Evolutionary conservation across 2,113 vertebrate genomes (phyloP), one percentile per base, ranked within the genome.

Genomic region (Platycercus adscitus): DNA sequence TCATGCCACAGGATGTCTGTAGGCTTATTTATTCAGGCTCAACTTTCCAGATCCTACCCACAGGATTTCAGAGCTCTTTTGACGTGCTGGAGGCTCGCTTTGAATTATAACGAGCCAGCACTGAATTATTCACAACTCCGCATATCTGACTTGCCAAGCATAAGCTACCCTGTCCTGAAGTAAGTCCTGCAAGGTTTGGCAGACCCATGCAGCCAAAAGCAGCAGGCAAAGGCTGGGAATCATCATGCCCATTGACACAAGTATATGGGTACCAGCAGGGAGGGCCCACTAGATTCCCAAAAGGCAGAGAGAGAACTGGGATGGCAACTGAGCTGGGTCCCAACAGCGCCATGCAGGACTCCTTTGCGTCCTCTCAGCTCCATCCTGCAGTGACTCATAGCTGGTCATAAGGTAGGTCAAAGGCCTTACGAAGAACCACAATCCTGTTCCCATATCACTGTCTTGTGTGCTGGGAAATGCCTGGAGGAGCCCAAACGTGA

Each of bases 381-480:
- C 53, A 17, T 4, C 55, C 75, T 25, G 28, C 26, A 0, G 17
- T 56, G 46, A 86, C 43, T 71, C 72, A 23, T 1, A 17, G 43
- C 0, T 41, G 25, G 33, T 23, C 37, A 39, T 2, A 41, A 68
- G 26, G 31, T 58, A 69, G 53, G n/a, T 46, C 50, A 88, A 86
- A 94, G 46, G 69, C 88, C 81, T 20, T 55, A 81, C 0, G 7
- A 55, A 55, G 53, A 55, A 55, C 31, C 68, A 33, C 24, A 53
- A 1, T 2, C 0, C 0, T 17, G 17, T 6, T 41, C 49, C 68
- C 37, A 0, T n/a, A 29, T 46, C 41, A 1, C 41, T 39, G 31
- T 33, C 41, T 81, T 9, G 1, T 6, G 43, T 23, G 17, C 68
- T 81, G 43, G n/a, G 25, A 94, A 86, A 52, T 14, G 71, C 64